phyloP scores from a whole-genome alignment of 2,113 vertebrate genomes.

The Nyctibius bracteatus region DNA sequence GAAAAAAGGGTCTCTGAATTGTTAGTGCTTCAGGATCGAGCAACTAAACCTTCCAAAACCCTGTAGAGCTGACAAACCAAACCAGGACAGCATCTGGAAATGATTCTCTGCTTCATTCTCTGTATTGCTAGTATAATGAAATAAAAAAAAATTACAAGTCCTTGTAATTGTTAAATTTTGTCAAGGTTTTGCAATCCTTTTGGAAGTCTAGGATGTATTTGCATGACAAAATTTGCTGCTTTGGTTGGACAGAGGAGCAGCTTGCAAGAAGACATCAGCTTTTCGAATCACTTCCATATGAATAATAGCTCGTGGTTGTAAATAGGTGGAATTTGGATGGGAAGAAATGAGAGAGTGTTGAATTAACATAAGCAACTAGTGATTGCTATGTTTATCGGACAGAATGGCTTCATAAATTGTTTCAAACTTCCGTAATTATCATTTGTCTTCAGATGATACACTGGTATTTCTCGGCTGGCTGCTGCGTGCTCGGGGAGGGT shows the following conservation, averaged over 20 bases:
- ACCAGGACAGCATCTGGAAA: conserved; percentile 43
- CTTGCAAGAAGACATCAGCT: neutral
- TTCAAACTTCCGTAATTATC: neutral
- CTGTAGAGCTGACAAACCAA: neutral
- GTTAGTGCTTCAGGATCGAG: neutral
- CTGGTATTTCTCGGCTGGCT: neutral
- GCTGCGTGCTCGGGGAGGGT: neutral
- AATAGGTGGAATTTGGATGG: neutral
- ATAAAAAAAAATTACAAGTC: neutral
- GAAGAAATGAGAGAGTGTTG: neutral
- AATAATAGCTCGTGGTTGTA: neutral
- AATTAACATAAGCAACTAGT: neutral
- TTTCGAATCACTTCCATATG: neutral
- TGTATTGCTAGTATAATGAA: neutral
- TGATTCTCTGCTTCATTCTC: conserved; percentile 18
- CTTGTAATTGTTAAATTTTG: conserved; percentile 24
- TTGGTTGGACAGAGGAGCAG: neutral
- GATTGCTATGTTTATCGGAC: neutral
- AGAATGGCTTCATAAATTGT: neutral
- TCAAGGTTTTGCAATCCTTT: no score
- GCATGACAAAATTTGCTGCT: no score
- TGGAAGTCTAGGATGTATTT: no score
- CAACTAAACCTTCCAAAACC: neutral
- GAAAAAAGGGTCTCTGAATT: neutral
- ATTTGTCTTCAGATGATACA: neutral